These are phyloP conservation scores for Drosophila kokeensis DNA, from an alignment of 2,888 invertebrate species.

Conservation along the genomic window DNA sequence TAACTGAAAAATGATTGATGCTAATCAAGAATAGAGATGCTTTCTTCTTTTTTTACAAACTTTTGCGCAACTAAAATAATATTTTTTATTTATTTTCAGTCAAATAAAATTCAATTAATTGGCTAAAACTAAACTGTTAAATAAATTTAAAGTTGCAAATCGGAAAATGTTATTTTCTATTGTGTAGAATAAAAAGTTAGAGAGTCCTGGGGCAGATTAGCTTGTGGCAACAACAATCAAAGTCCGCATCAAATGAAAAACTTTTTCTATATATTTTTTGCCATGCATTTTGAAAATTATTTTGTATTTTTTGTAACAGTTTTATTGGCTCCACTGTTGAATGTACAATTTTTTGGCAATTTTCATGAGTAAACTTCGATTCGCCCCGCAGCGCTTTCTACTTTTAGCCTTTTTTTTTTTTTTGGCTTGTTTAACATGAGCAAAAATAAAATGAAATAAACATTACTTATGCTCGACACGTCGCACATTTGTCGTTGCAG, in stretches of 20 bases:
- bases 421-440: slow-evolving; percentile 53
- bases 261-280: background rate
- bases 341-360: slow-evolving; percentile 31
- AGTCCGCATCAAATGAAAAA: background rate
- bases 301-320: background rate
- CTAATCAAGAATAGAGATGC: background rate
- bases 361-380: slow-evolving; percentile 26
- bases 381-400: background rate
- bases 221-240: background rate
- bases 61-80: background rate
- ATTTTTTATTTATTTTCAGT: background rate
- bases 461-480: slow-evolving; percentile 75
- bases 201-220: background rate
- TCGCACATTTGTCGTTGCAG: slow-evolving; percentile 59
- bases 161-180: background rate
- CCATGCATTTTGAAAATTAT: background rate
- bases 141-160: background rate
- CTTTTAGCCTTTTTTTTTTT: slow-evolving; percentile 11
- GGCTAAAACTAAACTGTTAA: background rate
- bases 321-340: slow-evolving; percentile 5
- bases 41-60: background rate
- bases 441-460: slow-evolving; percentile 55
- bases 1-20: background rate
- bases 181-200: background rate
- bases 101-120: background rate